These are phyloP conservation scores for Leptosomus discolor DNA, from an alignment of 2,113 vertebrate species.

Conservation along the genomic window DNA sequence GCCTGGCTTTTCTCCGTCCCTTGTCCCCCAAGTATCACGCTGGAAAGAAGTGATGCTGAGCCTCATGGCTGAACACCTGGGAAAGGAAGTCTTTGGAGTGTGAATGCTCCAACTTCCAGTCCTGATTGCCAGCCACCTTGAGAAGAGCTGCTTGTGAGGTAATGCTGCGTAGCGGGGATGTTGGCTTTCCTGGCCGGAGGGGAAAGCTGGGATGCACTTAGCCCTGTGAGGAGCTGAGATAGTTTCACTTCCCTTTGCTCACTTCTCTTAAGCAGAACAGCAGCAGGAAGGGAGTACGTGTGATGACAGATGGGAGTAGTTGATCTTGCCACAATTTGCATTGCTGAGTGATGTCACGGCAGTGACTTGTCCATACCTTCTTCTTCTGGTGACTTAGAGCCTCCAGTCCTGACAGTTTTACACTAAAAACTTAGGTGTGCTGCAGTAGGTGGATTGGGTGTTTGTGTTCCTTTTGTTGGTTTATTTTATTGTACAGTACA, in stretches of 20 bases:
- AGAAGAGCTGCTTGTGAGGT: not conserved
- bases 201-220: not conserved
- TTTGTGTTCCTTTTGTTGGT: not conserved
- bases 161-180: not conserved
- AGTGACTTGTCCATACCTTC: not conserved
- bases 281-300: not conserved
- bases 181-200: not conserved
- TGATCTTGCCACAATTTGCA: not conserved
- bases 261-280: not conserved
- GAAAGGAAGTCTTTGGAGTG: not conserved
- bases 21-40: fast-evolving
- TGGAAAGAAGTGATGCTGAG: not conserved
- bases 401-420: not conserved
- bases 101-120: not conserved
- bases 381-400: not conserved
- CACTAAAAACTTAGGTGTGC: not conserved
- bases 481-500: not conserved
- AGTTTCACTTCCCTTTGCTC: constrained; percentile 50
- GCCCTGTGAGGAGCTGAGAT: not conserved
- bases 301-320: not conserved
- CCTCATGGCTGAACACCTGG: not conserved
- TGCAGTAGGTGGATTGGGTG: not conserved
- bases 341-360: not conserved
- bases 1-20: not conserved
- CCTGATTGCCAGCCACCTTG: no score